A percentile compares a stretch with the other conserved stretches of the same genome.
These are phyloP conservation scores for Triplophysa rosa DNA, from an alignment of 2,113 vertebrate genomes.

Conservation along the genomic window DNA sequence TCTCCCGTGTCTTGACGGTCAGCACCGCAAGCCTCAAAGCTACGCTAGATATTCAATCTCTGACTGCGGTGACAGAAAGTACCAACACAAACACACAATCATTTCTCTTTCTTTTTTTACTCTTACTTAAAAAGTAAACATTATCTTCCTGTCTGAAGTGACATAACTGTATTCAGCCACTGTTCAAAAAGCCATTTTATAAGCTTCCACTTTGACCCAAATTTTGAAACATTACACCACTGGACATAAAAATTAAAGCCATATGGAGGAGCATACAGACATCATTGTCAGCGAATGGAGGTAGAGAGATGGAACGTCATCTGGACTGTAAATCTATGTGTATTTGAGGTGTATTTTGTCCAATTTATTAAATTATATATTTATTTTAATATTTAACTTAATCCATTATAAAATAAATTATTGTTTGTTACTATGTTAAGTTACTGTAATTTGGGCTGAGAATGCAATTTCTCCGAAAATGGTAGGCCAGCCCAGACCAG, in stretches of 20 bases:
- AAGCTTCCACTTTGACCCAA: constrained; percentile 63
- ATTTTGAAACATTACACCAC: constrained; percentile 62
- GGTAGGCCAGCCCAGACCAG: no score
- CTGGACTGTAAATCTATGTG: not conserved
- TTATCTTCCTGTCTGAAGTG: constrained; percentile 30
- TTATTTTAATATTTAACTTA: no score
- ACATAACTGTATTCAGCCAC: constrained; percentile 30
- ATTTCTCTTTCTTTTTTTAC: not conserved
- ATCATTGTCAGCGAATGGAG: not conserved
- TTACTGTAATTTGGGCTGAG: no score
- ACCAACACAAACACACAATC: constrained; percentile 45
- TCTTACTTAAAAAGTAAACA: constrained; percentile 32
- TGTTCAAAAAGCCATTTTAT: constrained; percentile 44
- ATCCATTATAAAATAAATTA: no score
- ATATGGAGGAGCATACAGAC: constrained; percentile 52
- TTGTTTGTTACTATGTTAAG: no score
- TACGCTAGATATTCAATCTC: constrained; percentile 59
- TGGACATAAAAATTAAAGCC: constrained; percentile 66
- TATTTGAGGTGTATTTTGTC: no score
- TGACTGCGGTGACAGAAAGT: constrained; percentile 30
- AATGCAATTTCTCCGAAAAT: no score
- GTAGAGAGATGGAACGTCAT: constrained; percentile 2
- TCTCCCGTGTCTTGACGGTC: constrained; percentile 57
- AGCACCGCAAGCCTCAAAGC: constrained; percentile 41
- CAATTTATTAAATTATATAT: no score